Evolutionary conservation across 1,140 invertebrate species (phyloP), one percentile per base, ranked within the genome.

Genomic region (Lysiphlebus fabarum): DNA sequence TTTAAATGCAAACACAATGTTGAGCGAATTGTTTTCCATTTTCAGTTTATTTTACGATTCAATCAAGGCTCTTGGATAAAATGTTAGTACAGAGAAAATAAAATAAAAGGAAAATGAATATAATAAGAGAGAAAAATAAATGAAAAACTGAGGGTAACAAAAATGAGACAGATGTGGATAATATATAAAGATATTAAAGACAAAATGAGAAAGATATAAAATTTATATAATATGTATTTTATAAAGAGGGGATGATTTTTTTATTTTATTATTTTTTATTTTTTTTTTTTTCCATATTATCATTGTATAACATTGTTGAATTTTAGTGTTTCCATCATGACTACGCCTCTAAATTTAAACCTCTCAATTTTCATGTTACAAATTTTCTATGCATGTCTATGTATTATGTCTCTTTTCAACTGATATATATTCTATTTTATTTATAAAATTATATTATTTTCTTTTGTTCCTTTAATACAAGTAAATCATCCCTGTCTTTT

Each of bases 371-470:
- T 8, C 47, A 2, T 17, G 41, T 38, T 34, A 17, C 34, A 38
- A 47, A 33, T 36, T 33, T 26, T 17, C 9, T 12, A 7, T 12
- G 4, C 9, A 42, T 9, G n/a, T n/a, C n/a, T n/a, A 26, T 26
- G 17, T 26, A 1, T 4, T 26, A 2, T 1, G 17, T 26, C 17
- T 53, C 14, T 47, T 8, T 41, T 17, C 17, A n/a, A 44, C 26
- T 40, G 33, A 33, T 10, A n/a, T 33, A 34, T 48, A 42, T 55
- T 59, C 17, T 59, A 58, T 64, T 62, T 66, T 61, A 63, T 62
- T 63, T 67, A 65, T 59, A 69, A 71, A 71, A 72, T 72, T 69
- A 69, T 73, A 72, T 66, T 63, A 66, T 57, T 66, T 42, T 36
- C 34, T 38, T 38, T 53, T 7, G 45, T 11, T 11, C 12, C 36